phyloP scores from a whole-genome alignment of 1,140 invertebrate genomes.

The Radopholus similis region DNA sequence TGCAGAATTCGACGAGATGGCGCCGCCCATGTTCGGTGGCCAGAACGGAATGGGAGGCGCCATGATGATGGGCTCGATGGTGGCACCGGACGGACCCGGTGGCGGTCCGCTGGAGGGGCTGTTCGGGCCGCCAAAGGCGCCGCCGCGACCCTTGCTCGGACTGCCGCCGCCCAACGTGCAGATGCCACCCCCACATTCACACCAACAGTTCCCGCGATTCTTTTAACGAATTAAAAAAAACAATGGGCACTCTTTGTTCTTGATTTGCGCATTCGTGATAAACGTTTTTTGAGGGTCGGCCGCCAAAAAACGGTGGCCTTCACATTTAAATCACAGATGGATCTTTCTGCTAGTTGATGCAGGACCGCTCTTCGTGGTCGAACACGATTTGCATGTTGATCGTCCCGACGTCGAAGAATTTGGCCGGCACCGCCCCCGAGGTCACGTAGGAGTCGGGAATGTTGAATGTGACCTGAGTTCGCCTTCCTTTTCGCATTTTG shows the following conservation, averaged over 20 bases:
- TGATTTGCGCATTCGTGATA: no score
- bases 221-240: constrained; percentile 3
- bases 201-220: constrained; percentile 20
- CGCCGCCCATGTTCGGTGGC: background rate
- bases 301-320: no score
- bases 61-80: background rate
- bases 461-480: no score
- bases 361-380: constrained; percentile 28
- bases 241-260: no score
- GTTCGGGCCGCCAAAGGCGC: constrained; percentile 8
- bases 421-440: constrained; percentile 7
- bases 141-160: constrained; percentile 1
- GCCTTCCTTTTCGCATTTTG: no score
- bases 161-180: background rate
- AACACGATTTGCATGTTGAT: constrained; percentile 42
- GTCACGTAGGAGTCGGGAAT: constrained; percentile 31
- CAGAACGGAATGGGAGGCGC: background rate
- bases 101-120: background rate
- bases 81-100: background rate
- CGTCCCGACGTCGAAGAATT: constrained; percentile 35
- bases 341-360: constrained; percentile 24
- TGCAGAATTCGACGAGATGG: constrained; percentile 19
- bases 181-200: no score
- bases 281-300: background rate
- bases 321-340: constrained; percentile 1